These are phyloP conservation scores for Caenorhabditis remanei DNA, from an alignment of 1,140 invertebrate species.

Conservation along the genomic window DNA sequence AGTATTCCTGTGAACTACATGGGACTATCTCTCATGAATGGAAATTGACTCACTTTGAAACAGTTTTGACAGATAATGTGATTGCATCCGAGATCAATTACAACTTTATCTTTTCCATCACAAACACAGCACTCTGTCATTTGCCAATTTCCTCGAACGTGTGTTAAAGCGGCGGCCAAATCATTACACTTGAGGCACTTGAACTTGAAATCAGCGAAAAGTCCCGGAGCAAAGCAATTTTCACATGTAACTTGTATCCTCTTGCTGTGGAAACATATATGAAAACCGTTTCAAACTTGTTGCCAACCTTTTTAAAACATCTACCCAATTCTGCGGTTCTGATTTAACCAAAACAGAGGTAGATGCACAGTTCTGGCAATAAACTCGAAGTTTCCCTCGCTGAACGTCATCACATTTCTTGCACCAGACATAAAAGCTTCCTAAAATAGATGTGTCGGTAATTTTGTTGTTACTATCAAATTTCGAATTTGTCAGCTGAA, in stretches of 20 bases:
- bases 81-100: constrained; percentile 62
- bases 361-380: constrained; percentile 59
- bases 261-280: constrained; percentile 44
- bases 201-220: constrained; percentile 59
- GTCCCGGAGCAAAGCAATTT: constrained; percentile 34
- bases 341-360: constrained; percentile 59
- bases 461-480: not conserved
- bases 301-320: constrained; percentile 58
- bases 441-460: constrained; percentile 34
- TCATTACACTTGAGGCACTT: constrained; percentile 63
- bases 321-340: constrained; percentile 59
- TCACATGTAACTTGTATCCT: constrained; percentile 60
- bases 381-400: constrained; percentile 62
- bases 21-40: too few relatives aligned
- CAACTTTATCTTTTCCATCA: constrained; percentile 51
- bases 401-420: constrained; percentile 60
- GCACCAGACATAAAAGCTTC: constrained; percentile 65
- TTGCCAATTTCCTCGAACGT: constrained; percentile 61
- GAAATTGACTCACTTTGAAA: constrained; percentile 39
- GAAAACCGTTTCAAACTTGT: not conserved
- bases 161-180: constrained; percentile 55
- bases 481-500: too few relatives aligned
- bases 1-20: constrained; percentile 15
- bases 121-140: constrained; percentile 58
- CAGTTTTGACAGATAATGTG: constrained; percentile 58